Evolutionary conservation across 1,140 invertebrate species (phyloP).

Genomic region (Heterodera carotae): DNA sequence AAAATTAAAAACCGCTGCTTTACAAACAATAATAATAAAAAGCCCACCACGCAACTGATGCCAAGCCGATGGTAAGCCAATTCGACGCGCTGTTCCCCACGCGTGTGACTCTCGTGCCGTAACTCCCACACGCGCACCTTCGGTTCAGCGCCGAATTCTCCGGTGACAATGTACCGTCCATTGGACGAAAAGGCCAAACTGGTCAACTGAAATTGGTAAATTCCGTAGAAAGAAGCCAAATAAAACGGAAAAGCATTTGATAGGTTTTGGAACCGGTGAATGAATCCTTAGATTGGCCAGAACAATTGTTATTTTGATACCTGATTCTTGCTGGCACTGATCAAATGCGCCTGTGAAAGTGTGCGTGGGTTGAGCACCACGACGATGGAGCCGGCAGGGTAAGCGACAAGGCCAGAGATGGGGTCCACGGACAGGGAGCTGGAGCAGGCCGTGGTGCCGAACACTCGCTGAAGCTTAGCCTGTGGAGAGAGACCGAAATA

Average conservation of each 20-base stretch:
- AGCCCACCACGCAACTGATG: constrained; percentile 54
- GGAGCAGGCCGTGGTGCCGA: constrained; percentile 56
- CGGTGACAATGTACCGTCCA: constrained; percentile 52
- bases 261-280: background rate
- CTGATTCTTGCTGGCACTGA: constrained; percentile 48
- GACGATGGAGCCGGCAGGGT: constrained; percentile 63
- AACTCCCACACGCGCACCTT: constrained; percentile 58
- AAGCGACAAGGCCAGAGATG: constrained; percentile 50
- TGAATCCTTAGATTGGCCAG: no score
- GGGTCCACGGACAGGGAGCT: constrained; percentile 54
- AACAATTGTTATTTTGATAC: background rate
- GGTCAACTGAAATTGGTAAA: constrained; percentile 44
- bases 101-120: constrained; percentile 35
- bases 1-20: constrained; percentile 2
- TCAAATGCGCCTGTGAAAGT: constrained; percentile 51
- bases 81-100: constrained; percentile 50
- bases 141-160: constrained; percentile 42
- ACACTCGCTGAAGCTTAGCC: constrained; percentile 58
- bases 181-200: constrained; percentile 50
- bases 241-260: background rate
- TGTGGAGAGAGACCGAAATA: constrained; percentile 11
- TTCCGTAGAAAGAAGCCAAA: background rate
- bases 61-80: constrained; percentile 51
- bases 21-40: background rate
- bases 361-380: constrained; percentile 50